Evolutionary conservation across 1,140 invertebrate species (phyloP), one percentile per base, ranked within the genome.

Genomic region (Drosophila rhopaloa): DNA sequence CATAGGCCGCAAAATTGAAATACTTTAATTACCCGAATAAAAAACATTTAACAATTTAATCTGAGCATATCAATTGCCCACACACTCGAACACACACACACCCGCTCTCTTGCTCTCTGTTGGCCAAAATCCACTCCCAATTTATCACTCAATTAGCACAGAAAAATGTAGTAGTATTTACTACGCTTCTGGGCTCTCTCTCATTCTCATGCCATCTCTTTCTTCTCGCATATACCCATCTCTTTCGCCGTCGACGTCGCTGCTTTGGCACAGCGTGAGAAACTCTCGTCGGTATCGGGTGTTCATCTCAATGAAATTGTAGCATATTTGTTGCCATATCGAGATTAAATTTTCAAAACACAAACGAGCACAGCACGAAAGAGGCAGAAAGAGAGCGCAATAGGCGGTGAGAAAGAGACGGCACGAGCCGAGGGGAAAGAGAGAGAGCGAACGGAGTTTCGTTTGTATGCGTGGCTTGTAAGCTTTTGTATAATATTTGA

Each of bases 11-110:
- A 75, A 80, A 89, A 84, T 83, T 80, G 80, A 89, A 84, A 89
- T 83, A 88, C 85, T 89, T 89, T 89, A 89, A 89, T 89, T 89
- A 90, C 77, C 85, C 85, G 76, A 90, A 90, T 80, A 91, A 91
- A 91, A 88, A 91, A 91, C 88, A 91, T 91, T 90, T 91, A 91
- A 91, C 88, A 91, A 91, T 91, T 88, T 91, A 91, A 91, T 91
- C 89, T 82, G 81, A 91, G 84, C 84, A 91, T 91, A 91, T 91
- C 89, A 91, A 82, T 91, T 91, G 90, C 79, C 62, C 51, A 67
- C 70, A 73, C 54, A 50, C 61, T 53, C 47, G 56, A 62, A 62
- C 27, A 32, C 43, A 51, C 50, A 63, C 58, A 51, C 50, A 63
- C 58, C 48, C 63, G 73, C 38, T 72, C 68, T 73, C 79, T 84